Evolutionary conservation across 2,113 vertebrate species (phyloP), one percentile per base, ranked within the genome.

Genomic region (Clarias batrachus): DNA sequence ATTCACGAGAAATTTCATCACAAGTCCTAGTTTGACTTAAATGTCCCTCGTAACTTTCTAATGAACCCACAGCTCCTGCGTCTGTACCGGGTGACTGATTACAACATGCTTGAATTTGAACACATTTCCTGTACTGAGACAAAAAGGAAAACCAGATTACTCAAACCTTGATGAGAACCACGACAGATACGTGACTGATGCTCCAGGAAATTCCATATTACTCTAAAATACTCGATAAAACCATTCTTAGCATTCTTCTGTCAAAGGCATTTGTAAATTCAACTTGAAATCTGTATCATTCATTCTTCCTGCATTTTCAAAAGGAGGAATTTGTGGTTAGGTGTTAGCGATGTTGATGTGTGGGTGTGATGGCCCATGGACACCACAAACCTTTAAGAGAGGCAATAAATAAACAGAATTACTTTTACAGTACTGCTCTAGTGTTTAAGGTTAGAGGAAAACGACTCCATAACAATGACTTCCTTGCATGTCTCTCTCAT

Each of bases 381-480:
- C 57, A 37, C 78, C 57, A 23, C 78, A 81, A 62, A 37, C 57
- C 57, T 81, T 62, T 41, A 1, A 59, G 57, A 81, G 59, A 62
- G 78, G 78, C 78, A 81, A 81, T 81, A 81, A 60, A 80, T 60
- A 80, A 80, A 57, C 78, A 60, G 33, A 62, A 81, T 81, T 62
- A 25, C 78, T 37, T 59, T 81, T 81, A 81, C 57, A 81, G 57
- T 81, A 13, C 30, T 25, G 30, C 78, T 79, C n/a, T 80, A 25
- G 56, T 60, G 52, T 60, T 60, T 56, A n/a, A 57, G 23, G 37
- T 73, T 12, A 33, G 30, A 12, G 5, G 3, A 6, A 56, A 78
- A 41, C 6, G 48, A 41, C 19, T 81, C 30, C 33, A 59, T 19
- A 37, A 59, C n/a, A 78, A 56, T 19, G 27, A 59, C 77, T 19